Conservation (phyloP, 2,113 vertebrate genomes). For the Jaculus jaculus region DNA sequence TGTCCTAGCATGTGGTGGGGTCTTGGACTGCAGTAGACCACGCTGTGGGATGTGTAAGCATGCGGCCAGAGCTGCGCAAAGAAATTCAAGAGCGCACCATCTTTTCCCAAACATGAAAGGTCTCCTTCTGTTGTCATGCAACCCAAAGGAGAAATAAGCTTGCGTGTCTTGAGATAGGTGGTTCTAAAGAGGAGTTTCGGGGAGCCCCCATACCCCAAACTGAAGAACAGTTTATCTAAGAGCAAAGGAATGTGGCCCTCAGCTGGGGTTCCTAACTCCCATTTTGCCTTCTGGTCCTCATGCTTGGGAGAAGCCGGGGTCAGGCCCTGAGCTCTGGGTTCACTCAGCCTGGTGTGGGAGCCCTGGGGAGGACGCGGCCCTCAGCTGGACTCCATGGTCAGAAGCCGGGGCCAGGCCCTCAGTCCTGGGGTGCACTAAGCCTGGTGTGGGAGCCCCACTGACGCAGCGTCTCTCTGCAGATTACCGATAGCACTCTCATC, state of each 20-base stretch:
- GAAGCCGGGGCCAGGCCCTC: not conserved
- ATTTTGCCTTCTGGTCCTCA: not conserved
- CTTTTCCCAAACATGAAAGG: not conserved
- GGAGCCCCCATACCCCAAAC: not conserved
- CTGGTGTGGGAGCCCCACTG: not conserved
- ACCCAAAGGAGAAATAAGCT: not conserved
- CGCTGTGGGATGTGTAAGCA: not conserved
- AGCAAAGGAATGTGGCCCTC: not conserved
- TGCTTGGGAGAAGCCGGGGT: not conserved
- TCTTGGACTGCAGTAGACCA: not conserved
- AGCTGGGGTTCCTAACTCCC: not conserved
- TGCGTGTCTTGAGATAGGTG: not conserved
- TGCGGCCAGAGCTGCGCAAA: not conserved
- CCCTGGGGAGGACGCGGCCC: too few species aligned
- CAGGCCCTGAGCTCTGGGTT: too few species aligned
- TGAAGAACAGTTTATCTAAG: rapidly evolving
- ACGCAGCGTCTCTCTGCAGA: constrained; percentile 82
- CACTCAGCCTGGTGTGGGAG: not conserved
- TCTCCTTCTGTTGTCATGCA: not conserved
- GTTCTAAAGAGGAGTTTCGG: not conserved
- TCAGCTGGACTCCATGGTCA: too few species aligned
- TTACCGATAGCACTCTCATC: constrained; percentile 93
- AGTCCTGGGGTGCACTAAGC: not conserved
- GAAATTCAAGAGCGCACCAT: not conserved
- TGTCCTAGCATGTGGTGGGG: not conserved